phyloP scores from a whole-genome alignment of 2,113 vertebrate species.

The Typhlomys cinereus region DNA sequence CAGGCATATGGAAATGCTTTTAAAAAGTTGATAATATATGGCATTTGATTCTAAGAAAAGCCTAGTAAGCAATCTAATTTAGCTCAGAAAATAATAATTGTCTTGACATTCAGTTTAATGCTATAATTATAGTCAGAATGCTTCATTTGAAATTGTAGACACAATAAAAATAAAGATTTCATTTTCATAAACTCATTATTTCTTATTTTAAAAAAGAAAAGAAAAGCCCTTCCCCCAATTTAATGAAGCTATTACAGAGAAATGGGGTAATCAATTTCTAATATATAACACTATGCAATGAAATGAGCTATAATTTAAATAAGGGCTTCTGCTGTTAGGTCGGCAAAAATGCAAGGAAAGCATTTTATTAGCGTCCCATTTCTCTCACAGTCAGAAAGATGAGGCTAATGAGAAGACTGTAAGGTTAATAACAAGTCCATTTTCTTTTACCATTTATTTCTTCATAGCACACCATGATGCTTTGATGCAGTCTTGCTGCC shows the following conservation, averaged over 20 bases:
- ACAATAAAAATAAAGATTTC: slow-evolving; percentile 76
- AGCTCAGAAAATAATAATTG: slow-evolving; percentile 68
- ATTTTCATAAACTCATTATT: slow-evolving; percentile 74
- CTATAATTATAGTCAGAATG: slow-evolving; percentile 62
- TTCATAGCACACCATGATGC: slow-evolving; percentile 33
- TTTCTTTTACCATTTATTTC: slow-evolving; percentile 66
- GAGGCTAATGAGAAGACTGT: slow-evolving; percentile 74
- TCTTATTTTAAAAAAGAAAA: slow-evolving; percentile 77
- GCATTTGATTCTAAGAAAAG: slow-evolving; percentile 43
- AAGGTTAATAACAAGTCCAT: slow-evolving; percentile 80
- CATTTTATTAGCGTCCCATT: slow-evolving; percentile 74
- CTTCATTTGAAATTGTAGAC: slow-evolving; percentile 75
- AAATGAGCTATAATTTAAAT: slow-evolving; percentile 83
- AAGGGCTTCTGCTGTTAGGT: slow-evolving; percentile 78
- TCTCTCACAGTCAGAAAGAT: slow-evolving; percentile 66
- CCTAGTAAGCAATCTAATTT: slow-evolving; percentile 68
- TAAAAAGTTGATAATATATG: slow-evolving; percentile 52
- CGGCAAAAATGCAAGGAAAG: slow-evolving; percentile 84
- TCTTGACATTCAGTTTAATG: slow-evolving; percentile 75
- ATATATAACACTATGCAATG: slow-evolving; percentile 77
- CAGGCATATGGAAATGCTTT: not conserved
- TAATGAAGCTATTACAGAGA: slow-evolving; percentile 82
- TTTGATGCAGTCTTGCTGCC: slow-evolving; percentile 54
- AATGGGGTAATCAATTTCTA: slow-evolving; percentile 83
- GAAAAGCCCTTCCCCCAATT: slow-evolving; percentile 69